Base-by-base conservation (phyloP, 2,113 vertebrate genomes). In the Nerophis ophidion region DNA sequence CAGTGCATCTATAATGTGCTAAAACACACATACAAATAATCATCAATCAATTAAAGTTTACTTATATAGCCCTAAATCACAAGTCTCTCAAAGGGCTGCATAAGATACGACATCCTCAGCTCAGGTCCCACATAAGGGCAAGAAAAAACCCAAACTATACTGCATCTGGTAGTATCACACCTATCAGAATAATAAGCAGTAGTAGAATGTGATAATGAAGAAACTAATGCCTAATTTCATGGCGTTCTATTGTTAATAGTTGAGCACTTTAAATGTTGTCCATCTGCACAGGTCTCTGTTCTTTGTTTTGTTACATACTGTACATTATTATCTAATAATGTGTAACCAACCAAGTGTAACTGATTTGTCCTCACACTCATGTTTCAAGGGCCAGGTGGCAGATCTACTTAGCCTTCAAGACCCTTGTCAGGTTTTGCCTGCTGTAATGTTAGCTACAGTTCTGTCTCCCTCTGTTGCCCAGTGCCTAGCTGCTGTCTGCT, bases 311-410 rank as follows among this genome's bases (percentile, higher is more conserved):
- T 26, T 7, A 8, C 26, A 38, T 59, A 5, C 35, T 36, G 19
- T 8, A 26, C 26, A 26, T 26, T 26, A 26, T 14, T 40, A 35
- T 26, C 38, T 0, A 49, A 70, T 77, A 79, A 72, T 70, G 72
- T 52, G 66, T 17, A 19, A 14, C 50, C 80, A 72, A 34, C 36
- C 69, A 13, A 59, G 71, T 71, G 71, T 79, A 76, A 78, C 75
- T 44, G 10, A 40, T 40, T 9, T 11, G 40, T 12, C 40, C 40
- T 44, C 40, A 26, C 12, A 26, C 81, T 88, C 75, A 10, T 62
- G 65, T 89, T 88, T 83, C 85, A 44, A 26, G 63, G 53, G 57
- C 73, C 88, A 89, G 87, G 76, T 90, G 88, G 86, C 73, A 81
- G 53, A 7, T 80, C 74, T 7, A 76, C 52, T 54, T 34, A 9